These are phyloP conservation scores for Cochlearius cochlearius DNA, from an alignment of 2,113 vertebrate genomes.

Conservation along the genomic window DNA sequence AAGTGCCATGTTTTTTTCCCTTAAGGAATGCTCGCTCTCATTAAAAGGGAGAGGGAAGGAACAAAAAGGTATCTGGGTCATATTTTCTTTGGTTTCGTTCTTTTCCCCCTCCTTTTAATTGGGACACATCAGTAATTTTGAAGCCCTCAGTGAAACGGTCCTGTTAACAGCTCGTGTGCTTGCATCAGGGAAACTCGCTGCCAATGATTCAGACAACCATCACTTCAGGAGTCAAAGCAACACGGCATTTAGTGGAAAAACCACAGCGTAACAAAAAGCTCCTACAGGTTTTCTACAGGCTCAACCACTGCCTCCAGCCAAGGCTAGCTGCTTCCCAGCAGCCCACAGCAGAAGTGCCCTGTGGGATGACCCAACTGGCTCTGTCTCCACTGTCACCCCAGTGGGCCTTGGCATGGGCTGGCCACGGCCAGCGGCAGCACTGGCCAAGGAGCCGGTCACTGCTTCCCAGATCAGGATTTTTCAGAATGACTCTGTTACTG, in stretches of 20 bases:
- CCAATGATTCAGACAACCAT: neutral
- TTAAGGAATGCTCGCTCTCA: neutral
- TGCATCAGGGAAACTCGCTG: neutral
- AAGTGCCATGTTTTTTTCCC: neutral
- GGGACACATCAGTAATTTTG: neutral
- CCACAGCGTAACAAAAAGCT: neutral
- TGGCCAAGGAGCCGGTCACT: neutral
- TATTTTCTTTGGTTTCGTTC: neutral
- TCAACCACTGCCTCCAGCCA: neutral
- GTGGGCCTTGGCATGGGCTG: neutral
- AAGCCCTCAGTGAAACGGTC: neutral
- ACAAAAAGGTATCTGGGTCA: neutral
- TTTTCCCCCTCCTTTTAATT: neutral
- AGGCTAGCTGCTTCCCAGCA: neutral
- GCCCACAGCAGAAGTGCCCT: neutral
- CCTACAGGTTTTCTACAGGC: neutral
- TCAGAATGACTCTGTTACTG: neutral
- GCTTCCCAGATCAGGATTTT: neutral
- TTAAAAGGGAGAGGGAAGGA: neutral
- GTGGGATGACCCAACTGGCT: neutral
- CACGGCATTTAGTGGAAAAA: neutral
- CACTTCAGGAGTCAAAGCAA: neutral
- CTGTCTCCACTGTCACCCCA: fast-evolving
- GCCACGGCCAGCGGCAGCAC: neutral
- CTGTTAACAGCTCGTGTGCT: neutral